These are phyloP conservation scores for Pseudanteris insignis DNA, from an alignment of 2,888 invertebrate species.

Conservation along the genomic window DNA sequence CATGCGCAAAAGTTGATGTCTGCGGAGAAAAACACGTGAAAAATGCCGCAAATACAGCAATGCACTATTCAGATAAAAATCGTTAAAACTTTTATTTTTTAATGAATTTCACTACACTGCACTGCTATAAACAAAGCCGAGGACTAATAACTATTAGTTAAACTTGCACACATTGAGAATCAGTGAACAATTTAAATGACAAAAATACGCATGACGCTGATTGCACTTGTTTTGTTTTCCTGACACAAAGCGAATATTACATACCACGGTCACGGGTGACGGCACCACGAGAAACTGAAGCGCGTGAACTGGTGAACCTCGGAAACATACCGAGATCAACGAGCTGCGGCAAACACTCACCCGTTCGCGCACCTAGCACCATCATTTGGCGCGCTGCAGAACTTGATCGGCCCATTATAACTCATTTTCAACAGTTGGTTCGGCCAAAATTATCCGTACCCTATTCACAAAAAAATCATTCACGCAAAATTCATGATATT, in stretches of 20 bases:
- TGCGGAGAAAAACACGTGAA: constrained; percentile 6
- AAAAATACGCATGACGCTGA: constrained; percentile 3
- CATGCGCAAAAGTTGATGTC: neutral
- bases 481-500: neutral
- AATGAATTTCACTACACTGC: constrained; percentile 6
- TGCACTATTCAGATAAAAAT: neutral
- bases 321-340: constrained; percentile 13
- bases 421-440: constrained; percentile 10
- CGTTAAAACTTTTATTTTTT: neutral
- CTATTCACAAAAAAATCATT: neutral
- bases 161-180: constrained; percentile 1
- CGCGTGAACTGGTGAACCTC: constrained; percentile 15
- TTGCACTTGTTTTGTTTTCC: constrained; percentile 6
- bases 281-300: constrained; percentile 28
- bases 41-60: constrained; percentile 6
- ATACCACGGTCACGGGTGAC: constrained; percentile 22
- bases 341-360: neutral
- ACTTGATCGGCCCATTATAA: neutral
- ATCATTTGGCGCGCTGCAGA: constrained; percentile 3
- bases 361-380: constrained; percentile 10
- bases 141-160: neutral
- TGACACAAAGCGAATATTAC: neutral
- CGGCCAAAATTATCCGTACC: neutral
- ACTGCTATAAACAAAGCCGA: neutral
- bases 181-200: neutral